These are phyloP conservation scores for Apeira syringaria DNA, from an alignment of 2,888 invertebrate genomes.

Conservation along the genomic window DNA sequence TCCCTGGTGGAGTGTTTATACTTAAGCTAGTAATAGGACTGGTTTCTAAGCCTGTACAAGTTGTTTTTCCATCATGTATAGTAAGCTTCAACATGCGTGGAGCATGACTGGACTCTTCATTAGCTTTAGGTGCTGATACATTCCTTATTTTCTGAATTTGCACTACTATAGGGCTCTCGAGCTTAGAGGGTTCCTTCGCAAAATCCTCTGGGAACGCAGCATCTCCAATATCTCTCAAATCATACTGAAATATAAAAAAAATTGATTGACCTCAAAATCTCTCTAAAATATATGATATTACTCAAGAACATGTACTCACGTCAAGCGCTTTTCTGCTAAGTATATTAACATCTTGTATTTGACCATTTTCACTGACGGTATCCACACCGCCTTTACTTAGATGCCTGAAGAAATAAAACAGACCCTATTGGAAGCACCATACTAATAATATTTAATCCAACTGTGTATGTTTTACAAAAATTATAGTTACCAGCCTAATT, in stretches of 20 bases:
- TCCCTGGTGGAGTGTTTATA: slow-evolving; percentile 94
- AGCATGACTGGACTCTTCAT: slow-evolving; percentile 92
- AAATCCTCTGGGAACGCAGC: slow-evolving; percentile 88
- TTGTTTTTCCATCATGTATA: slow-evolving; percentile 92
- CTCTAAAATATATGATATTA: too few species aligned
- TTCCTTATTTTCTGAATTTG: slow-evolving; percentile 95
- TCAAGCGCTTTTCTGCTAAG: slow-evolving; percentile 87
- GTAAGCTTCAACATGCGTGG: slow-evolving; percentile 93
- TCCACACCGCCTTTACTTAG: slow-evolving; percentile 88
- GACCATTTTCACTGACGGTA: slow-evolving; percentile 85
- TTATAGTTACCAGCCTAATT: slow-evolving; percentile 86
- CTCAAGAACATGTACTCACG: slow-evolving; percentile 78
- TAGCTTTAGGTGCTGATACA: slow-evolving; percentile 94
- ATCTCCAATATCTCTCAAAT: slow-evolving; percentile 92
- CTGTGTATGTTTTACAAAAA: neutral
- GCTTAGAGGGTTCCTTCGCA: slow-evolving; percentile 79
- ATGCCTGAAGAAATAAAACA: slow-evolving; percentile 84
- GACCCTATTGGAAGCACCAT: slow-evolving; percentile 28
- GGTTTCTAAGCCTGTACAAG: slow-evolving; percentile 90
- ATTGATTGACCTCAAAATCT: too few species aligned
- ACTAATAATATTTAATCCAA: slow-evolving; percentile 9
- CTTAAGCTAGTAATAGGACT: slow-evolving; percentile 88
- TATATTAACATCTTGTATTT: slow-evolving; percentile 85
- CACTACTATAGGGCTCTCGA: slow-evolving; percentile 87
- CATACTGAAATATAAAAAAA: slow-evolving; percentile 79